Percentiles rank a stretch among this genome's conserved stretches.
These are phyloP conservation scores for Neodiprion fabricii DNA, from an alignment of 1,140 invertebrate genomes.

Conservation along the genomic window DNA sequence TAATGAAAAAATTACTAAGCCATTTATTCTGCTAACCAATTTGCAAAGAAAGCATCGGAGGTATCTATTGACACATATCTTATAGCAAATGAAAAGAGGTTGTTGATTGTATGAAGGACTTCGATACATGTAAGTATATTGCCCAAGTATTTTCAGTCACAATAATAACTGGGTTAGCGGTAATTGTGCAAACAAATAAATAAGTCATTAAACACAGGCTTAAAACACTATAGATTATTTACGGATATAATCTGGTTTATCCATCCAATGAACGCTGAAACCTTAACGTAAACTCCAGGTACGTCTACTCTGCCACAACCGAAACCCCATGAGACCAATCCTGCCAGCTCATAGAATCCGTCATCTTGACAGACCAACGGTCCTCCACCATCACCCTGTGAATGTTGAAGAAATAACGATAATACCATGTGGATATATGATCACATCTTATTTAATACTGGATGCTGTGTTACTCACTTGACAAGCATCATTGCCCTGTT, in stretches of 20 bases:
- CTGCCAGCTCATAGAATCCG: slow-evolving; percentile 90
- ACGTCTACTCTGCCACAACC: slow-evolving; percentile 88
- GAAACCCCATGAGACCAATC: slow-evolving; percentile 92
- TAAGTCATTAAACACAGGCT: not conserved
- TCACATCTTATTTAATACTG: slow-evolving; percentile 10
- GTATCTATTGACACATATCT: not conserved
- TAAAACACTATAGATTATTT: slow-evolving; percentile 76
- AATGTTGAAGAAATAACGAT: slow-evolving; percentile 28
- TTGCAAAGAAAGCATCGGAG: too few species aligned
- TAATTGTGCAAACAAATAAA: not conserved
- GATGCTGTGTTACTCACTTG: slow-evolving; percentile 70
- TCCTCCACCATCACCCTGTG: slow-evolving; percentile 88
- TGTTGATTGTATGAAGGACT: not conserved
- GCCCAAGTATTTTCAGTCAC: not conserved
- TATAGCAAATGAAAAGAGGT: not conserved
- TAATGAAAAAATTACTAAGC: not conserved
- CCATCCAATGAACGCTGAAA: slow-evolving; percentile 94
- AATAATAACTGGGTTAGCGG: not conserved
- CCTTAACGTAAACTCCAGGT: slow-evolving; percentile 93
- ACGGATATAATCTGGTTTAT: slow-evolving; percentile 97
- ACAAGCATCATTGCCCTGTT: slow-evolving; percentile 91
- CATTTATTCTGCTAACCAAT: not conserved
- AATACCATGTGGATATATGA: not conserved
- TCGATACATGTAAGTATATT: not conserved
- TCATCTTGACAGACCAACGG: slow-evolving; percentile 91